Percentiles rank a stretch among this genome's conserved stretches.
Evolutionary conservation across 2,797 vertebrate genomes (phyloP).

Genomic region (Hipposideros larvatus): DNA sequence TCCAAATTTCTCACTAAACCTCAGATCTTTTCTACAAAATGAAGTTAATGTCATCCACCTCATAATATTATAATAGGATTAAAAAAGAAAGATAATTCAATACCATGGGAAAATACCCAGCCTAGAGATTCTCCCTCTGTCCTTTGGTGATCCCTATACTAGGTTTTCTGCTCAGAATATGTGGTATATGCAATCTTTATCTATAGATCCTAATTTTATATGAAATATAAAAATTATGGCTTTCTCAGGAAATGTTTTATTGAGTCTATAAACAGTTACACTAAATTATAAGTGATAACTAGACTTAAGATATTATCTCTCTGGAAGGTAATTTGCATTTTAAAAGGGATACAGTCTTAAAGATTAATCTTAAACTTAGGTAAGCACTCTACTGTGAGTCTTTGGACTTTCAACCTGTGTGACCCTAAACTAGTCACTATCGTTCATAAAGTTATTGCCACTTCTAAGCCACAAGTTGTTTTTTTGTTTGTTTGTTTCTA

Average conservation of each 20-base stretch:
- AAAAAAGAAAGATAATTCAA: not conserved
- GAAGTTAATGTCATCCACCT: not conserved
- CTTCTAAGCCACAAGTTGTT: not conserved
- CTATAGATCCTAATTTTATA: not conserved
- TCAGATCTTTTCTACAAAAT: not conserved
- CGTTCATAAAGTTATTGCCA: not conserved
- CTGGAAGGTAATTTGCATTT: conserved; percentile 42
- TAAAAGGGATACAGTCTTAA: conserved; percentile 36
- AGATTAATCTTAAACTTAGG: not conserved
- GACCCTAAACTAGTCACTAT: not conserved
- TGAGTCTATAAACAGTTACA: conserved; percentile 37
- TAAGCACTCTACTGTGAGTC: not conserved
- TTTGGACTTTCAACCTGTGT: conserved; percentile 9
- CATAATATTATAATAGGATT: not conserved
- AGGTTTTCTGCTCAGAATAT: not conserved
- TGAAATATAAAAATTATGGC: not conserved
- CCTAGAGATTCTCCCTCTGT: not conserved
- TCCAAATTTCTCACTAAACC: not conserved
- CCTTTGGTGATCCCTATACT: not conserved
- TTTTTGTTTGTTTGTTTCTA: conserved; percentile 29
- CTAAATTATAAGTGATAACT: conserved; percentile 35
- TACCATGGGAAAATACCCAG: not conserved
- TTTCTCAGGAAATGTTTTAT: conserved; percentile 22
- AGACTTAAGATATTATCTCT: not conserved
- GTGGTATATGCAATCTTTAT: conserved; percentile 1